Base-by-base conservation (phyloP, 2,888 invertebrate species). In the Drosophila greeni region DNA sequence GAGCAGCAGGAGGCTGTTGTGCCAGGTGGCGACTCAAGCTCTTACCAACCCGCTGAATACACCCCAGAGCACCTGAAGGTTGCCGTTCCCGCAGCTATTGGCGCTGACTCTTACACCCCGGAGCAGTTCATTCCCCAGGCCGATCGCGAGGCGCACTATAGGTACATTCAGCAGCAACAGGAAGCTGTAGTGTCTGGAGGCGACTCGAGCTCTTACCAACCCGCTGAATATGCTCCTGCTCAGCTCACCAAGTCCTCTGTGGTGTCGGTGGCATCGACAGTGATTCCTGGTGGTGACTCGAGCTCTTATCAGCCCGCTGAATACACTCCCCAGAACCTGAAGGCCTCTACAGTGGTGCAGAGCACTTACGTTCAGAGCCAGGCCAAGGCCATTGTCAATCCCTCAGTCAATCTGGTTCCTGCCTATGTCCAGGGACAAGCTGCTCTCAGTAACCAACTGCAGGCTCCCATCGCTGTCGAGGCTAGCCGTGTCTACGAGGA, bases 401-500 rank as follows among this genome's bases (percentile, higher is more conserved):
- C 59, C 11, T 33, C 47, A 16, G 26, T 31, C 11, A 26, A 52
- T 2, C 14, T 67, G 49, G 66, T 72, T 24, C 56, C 71, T 2
- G 31, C 71, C 47, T 70, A 62, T 16, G 64, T 70, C 12, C 45
- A 72, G 39, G 52, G 66, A 23, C 45, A 51, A 2, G n/a, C 53
- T 3, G 36, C 33, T 4, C 33, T 59, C 23, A 66, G 36, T 33
- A 57, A 40, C 20, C 24, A n/a, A 45, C 33, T 37, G n/a, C 65
- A 75, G 55, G 45, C 70, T 1, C 56, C 69, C 9, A 47, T 29
- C 6, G 51, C 12, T 1, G 45, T 18, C 34, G 76, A 57, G 5
- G 49, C 59, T 23, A 43, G 73, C 5, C 67, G 66, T 45, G 52
- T 58, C 9, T 77, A 82, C 39, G 66, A 82, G 69, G 76, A 77